Base-by-base conservation (phyloP, 2,797 vertebrate species). In the Schizopygopsis pylzovi region DNA sequence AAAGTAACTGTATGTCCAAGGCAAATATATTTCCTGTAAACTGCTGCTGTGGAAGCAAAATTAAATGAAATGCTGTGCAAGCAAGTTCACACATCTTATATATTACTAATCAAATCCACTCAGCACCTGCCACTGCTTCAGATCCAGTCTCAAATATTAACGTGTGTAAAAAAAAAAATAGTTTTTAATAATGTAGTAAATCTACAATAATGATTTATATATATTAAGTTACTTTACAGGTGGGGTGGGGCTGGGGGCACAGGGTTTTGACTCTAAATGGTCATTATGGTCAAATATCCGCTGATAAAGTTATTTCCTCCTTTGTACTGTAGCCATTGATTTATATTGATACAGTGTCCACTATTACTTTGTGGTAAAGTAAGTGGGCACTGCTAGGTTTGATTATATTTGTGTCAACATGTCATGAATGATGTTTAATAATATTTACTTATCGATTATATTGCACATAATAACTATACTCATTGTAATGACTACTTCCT, bases 11-110 rank as follows among this genome's bases (percentile, higher is more conserved):
- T 7, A 56, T 0, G 11, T 8, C 49, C 11, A 61, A 22, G 52
- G 54, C 37, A 61, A 28, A 13, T 79, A 79, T 79, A 28, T 28
- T 78, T 79, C 28, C 18, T 25, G 75, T 61, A 16, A 22, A 9
- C 4, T 59, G 13, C 22, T 79, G 76, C 76, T 79, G 76, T 43
- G 76, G 76, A 79, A 79, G 76, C 54, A 22, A 41, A 70, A 22
- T 65, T 0, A 77, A 39, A n/a, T 22, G 33, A 77, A 77, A 77
- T 77, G 73, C 73, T 56, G 11, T 54, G 37, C 37, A 37, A 59
- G 54, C 61, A 52, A 43, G 13, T 78, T 25, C 37, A 78, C 22
- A 15, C 0, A 39, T 56, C 33, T 41, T 41, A 59, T n/a, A 52
- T 3, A 59, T 7, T 59, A 59, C 3, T 8, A 15, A 16, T 16